Evolutionary conservation across 2,797 vertebrate genomes (phyloP).

Genomic region (Neostethus bicornis): DNA sequence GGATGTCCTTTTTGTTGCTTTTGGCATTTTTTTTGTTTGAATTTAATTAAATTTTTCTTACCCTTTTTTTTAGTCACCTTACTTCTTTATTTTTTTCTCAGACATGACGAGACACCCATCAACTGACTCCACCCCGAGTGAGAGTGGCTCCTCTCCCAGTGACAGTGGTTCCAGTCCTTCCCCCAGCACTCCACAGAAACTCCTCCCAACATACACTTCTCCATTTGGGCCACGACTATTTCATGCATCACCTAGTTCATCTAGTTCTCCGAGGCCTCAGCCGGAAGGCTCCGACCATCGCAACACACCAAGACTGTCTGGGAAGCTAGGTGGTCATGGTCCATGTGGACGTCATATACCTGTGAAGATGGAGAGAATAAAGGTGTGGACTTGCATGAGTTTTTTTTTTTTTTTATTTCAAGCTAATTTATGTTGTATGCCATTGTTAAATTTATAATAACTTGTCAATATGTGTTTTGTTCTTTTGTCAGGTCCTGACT

Average conservation of each 20-base stretch:
- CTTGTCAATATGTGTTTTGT: constrained; percentile 29
- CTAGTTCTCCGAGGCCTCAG: constrained; percentile 84
- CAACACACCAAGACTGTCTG: constrained; percentile 66
- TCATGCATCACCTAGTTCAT: constrained; percentile 71
- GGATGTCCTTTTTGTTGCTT: constrained; percentile 3
- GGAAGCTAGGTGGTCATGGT: constrained; percentile 78
- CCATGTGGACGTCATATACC: constrained; percentile 78
- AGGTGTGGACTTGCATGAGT: constrained; percentile 48
- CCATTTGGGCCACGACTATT: constrained; percentile 79
- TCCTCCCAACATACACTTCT: constrained; percentile 76
- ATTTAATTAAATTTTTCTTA: not conserved
- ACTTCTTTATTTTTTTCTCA: constrained; percentile 56
- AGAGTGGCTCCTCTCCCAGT: constrained; percentile 82
- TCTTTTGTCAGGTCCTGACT: constrained; percentile 73
- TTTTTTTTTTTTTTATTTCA: constrained; percentile 17
- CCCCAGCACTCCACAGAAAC: constrained; percentile 80
- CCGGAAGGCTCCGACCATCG: constrained; percentile 86
- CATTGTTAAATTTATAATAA: not conserved
- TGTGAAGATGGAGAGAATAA: constrained; percentile 81
- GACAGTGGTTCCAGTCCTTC: constrained; percentile 82
- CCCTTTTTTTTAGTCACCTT: constrained; percentile 1
- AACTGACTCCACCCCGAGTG: constrained; percentile 81
- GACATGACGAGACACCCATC: constrained; percentile 81
- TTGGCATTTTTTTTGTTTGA: not conserved
- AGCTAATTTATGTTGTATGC: not conserved